Conservation (phyloP, 2,113 vertebrate species). For the Daubentonia madagascariensis region DNA sequence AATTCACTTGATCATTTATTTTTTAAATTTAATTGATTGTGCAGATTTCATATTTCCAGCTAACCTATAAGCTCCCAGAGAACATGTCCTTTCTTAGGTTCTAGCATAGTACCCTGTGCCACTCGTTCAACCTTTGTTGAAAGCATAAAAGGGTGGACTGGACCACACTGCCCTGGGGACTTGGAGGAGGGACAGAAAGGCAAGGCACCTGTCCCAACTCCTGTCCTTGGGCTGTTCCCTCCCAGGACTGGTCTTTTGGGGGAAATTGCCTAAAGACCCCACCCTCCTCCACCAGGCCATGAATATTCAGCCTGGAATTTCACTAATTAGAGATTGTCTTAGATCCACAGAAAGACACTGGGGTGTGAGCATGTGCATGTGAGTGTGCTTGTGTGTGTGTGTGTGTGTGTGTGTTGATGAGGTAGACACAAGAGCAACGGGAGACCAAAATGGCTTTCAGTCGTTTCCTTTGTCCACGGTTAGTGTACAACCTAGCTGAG, state of each 20-base stretch:
- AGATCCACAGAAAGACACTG: neutral
- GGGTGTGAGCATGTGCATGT: neutral
- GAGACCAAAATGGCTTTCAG: neutral
- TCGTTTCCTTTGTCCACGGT: neutral
- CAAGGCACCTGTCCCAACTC: accelerated
- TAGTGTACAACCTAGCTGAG: neutral
- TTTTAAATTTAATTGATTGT: neutral
- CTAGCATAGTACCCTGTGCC: neutral
- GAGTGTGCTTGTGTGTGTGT: neutral
- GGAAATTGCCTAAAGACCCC: neutral
- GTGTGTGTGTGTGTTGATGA: neutral
- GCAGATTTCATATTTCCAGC: neutral
- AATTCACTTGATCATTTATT: conserved; percentile 10
- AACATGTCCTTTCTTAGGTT: neutral
- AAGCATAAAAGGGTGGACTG: neutral
- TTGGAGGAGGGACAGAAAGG: neutral
- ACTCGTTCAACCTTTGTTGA: neutral
- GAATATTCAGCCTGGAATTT: neutral
- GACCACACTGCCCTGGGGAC: neutral
- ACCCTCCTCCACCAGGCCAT: neutral
- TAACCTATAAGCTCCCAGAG: neutral
- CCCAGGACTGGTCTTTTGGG: neutral
- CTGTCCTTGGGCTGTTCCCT: neutral
- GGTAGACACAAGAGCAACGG: neutral
- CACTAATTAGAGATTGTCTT: neutral